Conservation (phyloP, 2,797 vertebrate genomes). For the Chelidonichthys spinosus region DNA sequence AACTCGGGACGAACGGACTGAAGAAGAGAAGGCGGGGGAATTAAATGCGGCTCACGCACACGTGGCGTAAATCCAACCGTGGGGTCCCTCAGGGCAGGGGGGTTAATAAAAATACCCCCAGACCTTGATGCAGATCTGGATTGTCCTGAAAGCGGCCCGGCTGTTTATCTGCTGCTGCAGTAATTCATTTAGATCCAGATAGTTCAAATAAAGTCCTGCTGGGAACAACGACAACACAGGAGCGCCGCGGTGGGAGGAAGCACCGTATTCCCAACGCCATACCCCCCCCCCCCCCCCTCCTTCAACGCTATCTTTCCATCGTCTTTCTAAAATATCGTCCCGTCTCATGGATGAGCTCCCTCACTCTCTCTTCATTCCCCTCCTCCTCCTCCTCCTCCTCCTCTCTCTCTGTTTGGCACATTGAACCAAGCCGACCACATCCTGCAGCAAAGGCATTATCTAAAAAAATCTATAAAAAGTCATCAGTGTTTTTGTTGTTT, state of each 20-base stretch:
- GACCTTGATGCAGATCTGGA: slow-evolving; percentile 78
- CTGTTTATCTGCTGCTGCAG: slow-evolving; percentile 70
- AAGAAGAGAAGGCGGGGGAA: slow-evolving; percentile 42
- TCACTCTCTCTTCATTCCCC: neutral
- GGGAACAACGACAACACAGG: slow-evolving; percentile 68
- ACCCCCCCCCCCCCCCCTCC: slow-evolving; percentile 16
- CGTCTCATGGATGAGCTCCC: slow-evolving; percentile 29
- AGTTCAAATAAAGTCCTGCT: slow-evolving; percentile 74
- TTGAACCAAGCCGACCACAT: slow-evolving; percentile 36
- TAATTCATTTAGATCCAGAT: slow-evolving; percentile 79
- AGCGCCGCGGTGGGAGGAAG: slow-evolving; percentile 49
- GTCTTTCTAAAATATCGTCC: slow-evolving; percentile 31
- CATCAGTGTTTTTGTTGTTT: slow-evolving; percentile 59
- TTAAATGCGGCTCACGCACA: slow-evolving; percentile 37
- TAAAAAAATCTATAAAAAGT: slow-evolving; percentile 60
- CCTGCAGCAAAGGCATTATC: slow-evolving; percentile 53
- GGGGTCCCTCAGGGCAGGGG: slow-evolving; percentile 35
- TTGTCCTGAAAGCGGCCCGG: slow-evolving; percentile 67
- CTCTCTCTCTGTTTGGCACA: slow-evolving; percentile 21
- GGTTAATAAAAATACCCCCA: slow-evolving; percentile 73
- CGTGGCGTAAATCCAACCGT: slow-evolving; percentile 30
- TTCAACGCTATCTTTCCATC: neutral
- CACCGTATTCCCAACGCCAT: slow-evolving; percentile 50
- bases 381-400: neutral
- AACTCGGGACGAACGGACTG: slow-evolving; percentile 41